Evolutionary conservation across 2,888 invertebrate species (phyloP).

Genomic region (Pterobdella sp.): DNA sequence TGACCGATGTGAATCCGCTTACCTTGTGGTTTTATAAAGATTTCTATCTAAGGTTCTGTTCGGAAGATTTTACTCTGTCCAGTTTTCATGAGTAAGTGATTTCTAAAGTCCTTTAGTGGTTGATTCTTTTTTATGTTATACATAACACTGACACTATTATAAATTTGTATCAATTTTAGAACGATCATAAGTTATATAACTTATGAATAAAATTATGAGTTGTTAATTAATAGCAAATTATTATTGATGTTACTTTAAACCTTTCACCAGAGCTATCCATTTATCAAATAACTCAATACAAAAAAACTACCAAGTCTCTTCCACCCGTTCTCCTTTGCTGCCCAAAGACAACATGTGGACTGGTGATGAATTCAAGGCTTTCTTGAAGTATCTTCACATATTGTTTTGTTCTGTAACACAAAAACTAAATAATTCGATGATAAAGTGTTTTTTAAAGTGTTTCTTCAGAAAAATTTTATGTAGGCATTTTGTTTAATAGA

Average conservation of each 20-base stretch:
- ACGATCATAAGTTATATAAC: too few species aligned
- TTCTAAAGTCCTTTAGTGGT: too few species aligned
- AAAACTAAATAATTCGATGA: too few species aligned
- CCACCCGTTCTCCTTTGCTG: slow-evolving; percentile 54
- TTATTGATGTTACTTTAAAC: background rate
- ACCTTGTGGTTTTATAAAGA: slow-evolving; percentile 89
- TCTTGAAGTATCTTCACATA: slow-evolving; percentile 64
- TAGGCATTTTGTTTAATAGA: too few species aligned
- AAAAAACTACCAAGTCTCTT: slow-evolving; percentile 64
- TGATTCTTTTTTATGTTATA: too few species aligned
- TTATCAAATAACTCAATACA: slow-evolving; percentile 88
- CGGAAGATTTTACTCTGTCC: slow-evolving; percentile 63
- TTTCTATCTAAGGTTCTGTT: slow-evolving; percentile 83
- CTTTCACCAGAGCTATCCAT: slow-evolving; percentile 57
- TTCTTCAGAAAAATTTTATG: too few species aligned
- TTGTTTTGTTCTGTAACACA: too few species aligned
- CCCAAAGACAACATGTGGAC: slow-evolving; percentile 80
- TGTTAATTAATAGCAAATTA: too few species aligned
- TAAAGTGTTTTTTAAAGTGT: too few species aligned
- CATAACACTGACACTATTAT: too few species aligned
- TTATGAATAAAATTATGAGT: too few species aligned
- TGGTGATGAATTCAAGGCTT: slow-evolving; percentile 63
- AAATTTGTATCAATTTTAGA: too few species aligned
- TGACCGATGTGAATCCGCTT: slow-evolving; percentile 79
- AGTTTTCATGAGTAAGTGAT: slow-evolving; percentile 75